Conservation (phyloP, 1,140 invertebrate species). For the Drosophila repletoides region DNA sequence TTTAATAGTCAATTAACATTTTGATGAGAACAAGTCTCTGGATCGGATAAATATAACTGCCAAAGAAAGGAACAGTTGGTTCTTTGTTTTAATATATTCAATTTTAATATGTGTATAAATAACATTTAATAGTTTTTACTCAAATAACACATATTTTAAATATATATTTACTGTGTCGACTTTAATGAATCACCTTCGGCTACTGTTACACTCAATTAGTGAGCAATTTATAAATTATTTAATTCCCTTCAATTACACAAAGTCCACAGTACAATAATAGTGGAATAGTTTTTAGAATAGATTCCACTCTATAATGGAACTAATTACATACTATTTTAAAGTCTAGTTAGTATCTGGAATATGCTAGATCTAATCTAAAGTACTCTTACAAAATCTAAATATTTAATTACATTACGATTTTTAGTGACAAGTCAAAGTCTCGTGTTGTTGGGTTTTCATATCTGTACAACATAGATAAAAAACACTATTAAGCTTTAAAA, state of each 20-base stretch:
- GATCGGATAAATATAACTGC: no score
- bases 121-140: no score
- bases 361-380: neutral
- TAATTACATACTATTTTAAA: conserved; percentile 6
- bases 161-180: neutral
- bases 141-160: neutral
- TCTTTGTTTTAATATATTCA: no score
- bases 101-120: no score
- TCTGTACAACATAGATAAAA: conserved; percentile 61
- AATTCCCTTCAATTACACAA: conserved; percentile 25
- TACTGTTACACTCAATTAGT: conserved; percentile 17
- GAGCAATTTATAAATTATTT: conserved; percentile 26
- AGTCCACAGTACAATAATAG: no score
- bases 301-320: neutral
- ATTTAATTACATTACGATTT: conserved; percentile 31
- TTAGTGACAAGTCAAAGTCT: conserved; percentile 39
- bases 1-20: no score
- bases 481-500: conserved; percentile 9
- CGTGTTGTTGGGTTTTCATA: conserved; percentile 50
- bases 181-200: no score
- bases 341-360: neutral
- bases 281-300: conserved; percentile 6
- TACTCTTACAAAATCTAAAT: conserved; percentile 18
- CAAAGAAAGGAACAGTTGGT: no score
- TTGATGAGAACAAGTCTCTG: no score